A percentile compares a stretch with the other conserved stretches of the same genome.
Conservation (phyloP, 2,797 vertebrate species). For the Rhodeus uyekii region DNA sequence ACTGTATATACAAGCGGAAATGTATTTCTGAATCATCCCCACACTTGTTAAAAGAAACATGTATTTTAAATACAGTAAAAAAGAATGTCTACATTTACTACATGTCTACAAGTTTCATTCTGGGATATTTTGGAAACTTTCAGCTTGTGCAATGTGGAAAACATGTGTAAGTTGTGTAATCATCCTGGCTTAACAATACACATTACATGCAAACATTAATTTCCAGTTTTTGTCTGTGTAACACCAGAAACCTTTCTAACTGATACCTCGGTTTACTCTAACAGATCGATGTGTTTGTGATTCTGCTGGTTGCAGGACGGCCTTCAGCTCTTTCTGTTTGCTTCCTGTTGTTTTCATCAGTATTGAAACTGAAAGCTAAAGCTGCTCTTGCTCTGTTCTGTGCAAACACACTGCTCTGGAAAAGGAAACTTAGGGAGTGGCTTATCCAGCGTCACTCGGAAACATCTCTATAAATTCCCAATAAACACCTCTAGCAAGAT, state of each 20-base stretch:
- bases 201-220: no score
- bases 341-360: neutral
- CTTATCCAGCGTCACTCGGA: neutral
- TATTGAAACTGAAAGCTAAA: constrained; percentile 53
- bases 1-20: no score
- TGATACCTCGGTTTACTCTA: no score
- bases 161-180: neutral
- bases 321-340: neutral
- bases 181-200: no score
- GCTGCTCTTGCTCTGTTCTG: neutral
- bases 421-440: constrained; percentile 9
- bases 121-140: neutral
- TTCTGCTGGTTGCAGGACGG: neutral
- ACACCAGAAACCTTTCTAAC: no score
- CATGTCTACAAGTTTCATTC: neutral
- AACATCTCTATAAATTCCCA: constrained; percentile 17
- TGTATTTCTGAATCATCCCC: no score
- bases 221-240: neutral
- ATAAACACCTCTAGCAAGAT: neutral
- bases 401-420: neutral
- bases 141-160: neutral
- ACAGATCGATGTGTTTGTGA: no score
- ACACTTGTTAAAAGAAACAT: neutral
- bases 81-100: neutral
- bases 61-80: neutral